Evolutionary conservation across 2,113 vertebrate genomes (phyloP).

Genomic region (Synodontis membranacea): DNA sequence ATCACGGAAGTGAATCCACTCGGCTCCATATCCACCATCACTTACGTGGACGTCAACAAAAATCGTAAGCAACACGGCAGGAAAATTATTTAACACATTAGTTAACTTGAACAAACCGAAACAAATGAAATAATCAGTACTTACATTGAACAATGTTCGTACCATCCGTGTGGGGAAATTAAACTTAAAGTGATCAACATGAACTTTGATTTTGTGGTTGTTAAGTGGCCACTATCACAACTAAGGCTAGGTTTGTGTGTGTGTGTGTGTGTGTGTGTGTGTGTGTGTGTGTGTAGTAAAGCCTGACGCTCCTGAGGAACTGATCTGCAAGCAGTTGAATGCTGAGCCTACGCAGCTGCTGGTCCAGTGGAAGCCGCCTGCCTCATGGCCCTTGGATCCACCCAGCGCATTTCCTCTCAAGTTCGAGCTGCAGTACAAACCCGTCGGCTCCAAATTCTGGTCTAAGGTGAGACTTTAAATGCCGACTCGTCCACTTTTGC

Average conservation of each 20-base stretch:
- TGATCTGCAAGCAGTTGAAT: constrained; percentile 50
- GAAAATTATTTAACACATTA: not conserved
- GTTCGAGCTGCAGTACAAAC: constrained; percentile 72
- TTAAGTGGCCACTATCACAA: not conserved
- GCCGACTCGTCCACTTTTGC: not conserved
- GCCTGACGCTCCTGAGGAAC: constrained; percentile 68
- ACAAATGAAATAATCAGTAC: not conserved
- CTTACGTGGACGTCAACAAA: constrained; percentile 52
- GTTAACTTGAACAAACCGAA: not conserved
- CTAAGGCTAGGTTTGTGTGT: not conserved
- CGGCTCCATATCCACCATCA: constrained; percentile 59
- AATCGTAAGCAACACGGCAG: constrained; percentile 63
- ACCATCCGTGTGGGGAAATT: not conserved
- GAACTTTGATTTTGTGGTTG: not conserved
- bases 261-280: constrained; percentile 15
- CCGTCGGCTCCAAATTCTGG: constrained; percentile 67
- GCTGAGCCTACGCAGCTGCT: constrained; percentile 62
- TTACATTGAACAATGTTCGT: not conserved
- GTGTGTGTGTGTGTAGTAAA: constrained; percentile 65
- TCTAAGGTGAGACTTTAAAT: constrained; percentile 63
- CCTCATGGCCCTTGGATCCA: constrained; percentile 61
- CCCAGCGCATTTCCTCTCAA: constrained; percentile 59
- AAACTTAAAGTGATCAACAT: not conserved
- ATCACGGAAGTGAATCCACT: constrained; percentile 71
- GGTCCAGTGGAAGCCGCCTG: constrained; percentile 66